Base-by-base conservation (phyloP, 2,797 vertebrate genomes). In the Pampus argenteus region DNA sequence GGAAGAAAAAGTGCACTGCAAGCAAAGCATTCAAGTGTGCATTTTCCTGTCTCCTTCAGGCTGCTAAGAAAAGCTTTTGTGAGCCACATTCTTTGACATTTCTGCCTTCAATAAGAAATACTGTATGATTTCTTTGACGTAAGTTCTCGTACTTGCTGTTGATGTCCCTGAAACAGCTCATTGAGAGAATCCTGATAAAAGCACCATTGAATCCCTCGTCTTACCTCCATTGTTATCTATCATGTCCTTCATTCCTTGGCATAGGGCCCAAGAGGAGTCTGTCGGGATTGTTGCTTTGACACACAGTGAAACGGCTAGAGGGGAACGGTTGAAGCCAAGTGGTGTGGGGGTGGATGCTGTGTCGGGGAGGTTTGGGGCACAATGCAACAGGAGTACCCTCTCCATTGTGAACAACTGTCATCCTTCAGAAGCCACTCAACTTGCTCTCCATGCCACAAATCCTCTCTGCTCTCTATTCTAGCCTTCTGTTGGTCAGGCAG, bases 351-450 rank as follows among this genome's bases (percentile, higher is more conserved):
- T 63, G 6, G 59, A 26, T 44, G 59, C 64, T 62, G 48, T 68
- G 74, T 38, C 0, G 62, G 64, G 71, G 73, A 75, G 70, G 71
- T 75, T 85, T 70, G 52, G 78, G 67, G 70, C 79, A 91, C 89
- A 92, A 91, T 89, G 83, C 80, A 77, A 77, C 73, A 84, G 76
- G 81, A 91, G 91, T 89, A 84, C 90, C 86, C 88, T 91, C 89
- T 90, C 89, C 85, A 85, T 91, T 93, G 91, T 94, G 85, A 90
- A 79, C 87, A 78, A 91, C 92, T 94, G 93, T 94, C 94, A 93
- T 93, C 92, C 90, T 91, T 91, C 90, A 90, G 77, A 86, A 84
- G 74, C 85, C 86, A 89, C 92, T 94, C 90, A 49, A 94, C 86
- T 71, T 75, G 83, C 92, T 91, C 92, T 93, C 85, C 80, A 93